These are phyloP conservation scores for Polymixis lichenea DNA, from an alignment of 2,888 invertebrate genomes.

Conservation along the genomic window DNA sequence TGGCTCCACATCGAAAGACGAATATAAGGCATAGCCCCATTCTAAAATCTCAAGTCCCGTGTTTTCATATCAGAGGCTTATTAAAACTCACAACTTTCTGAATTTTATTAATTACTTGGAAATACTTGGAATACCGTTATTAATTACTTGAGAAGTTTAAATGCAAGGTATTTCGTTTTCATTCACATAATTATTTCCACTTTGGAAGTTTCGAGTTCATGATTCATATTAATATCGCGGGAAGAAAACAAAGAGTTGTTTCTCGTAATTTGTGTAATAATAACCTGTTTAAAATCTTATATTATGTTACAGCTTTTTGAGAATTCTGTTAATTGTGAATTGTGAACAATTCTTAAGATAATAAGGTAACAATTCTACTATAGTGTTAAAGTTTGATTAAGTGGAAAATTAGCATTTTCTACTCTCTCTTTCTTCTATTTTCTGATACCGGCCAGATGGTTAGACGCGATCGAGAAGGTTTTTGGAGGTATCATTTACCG, in stretches of 20 bases:
- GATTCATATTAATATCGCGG: slow-evolving; percentile 54
- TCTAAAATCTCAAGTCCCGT: slow-evolving; percentile 67
- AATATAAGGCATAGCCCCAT: slow-evolving; percentile 28
- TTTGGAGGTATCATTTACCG: not conserved
- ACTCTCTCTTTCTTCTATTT: not conserved
- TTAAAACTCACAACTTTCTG: slow-evolving; percentile 79
- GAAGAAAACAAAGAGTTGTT: slow-evolving; percentile 47
- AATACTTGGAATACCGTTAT: slow-evolving; percentile 65
- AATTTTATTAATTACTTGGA: slow-evolving; percentile 75
- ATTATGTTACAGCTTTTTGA: slow-evolving; percentile 11
- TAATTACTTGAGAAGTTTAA: slow-evolving; percentile 60
- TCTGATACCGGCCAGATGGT: not conserved
- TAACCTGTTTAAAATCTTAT: slow-evolving; percentile 23
- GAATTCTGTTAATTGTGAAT: slow-evolving; percentile 14
- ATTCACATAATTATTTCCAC: slow-evolving; percentile 54
- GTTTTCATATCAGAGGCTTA: slow-evolving; percentile 81
- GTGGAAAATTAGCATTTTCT: not conserved
- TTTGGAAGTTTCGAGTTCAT: slow-evolving; percentile 36
- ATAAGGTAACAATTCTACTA: not conserved
- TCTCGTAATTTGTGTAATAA: slow-evolving; percentile 45
- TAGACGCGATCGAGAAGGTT: not conserved
- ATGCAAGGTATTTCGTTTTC: slow-evolving; percentile 58
- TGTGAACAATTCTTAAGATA: not conserved
- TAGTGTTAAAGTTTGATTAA: not conserved
- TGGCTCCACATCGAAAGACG: slow-evolving; percentile 31